phyloP scores from a whole-genome alignment of 1,140 invertebrate species.

The Drosophila oshimai region DNA sequence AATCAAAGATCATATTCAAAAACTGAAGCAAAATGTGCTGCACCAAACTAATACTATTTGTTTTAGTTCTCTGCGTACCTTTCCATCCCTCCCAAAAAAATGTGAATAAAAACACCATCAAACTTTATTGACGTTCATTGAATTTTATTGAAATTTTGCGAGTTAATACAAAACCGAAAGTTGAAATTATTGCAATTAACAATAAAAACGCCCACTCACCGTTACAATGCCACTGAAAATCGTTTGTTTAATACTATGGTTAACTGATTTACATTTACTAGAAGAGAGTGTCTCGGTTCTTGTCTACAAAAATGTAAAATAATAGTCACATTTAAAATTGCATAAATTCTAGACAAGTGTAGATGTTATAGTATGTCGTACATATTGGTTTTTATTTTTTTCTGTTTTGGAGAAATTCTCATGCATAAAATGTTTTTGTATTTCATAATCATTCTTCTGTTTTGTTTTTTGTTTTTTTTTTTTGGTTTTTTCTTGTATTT shows the following conservation, averaged over 20 bases:
- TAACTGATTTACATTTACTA: slow-evolving; percentile 76
- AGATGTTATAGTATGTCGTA: slow-evolving; percentile 70
- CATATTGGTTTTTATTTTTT: slow-evolving; percentile 55
- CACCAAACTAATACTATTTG: too few relatives aligned
- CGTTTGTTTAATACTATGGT: slow-evolving; percentile 74
- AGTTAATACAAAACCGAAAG: slow-evolving; percentile 77
- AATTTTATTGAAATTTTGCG: slow-evolving; percentile 79
- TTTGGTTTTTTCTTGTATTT: slow-evolving; percentile 16
- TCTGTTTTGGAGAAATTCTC: slow-evolving; percentile 52
- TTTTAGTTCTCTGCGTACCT: too few relatives aligned
- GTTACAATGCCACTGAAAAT: slow-evolving; percentile 75
- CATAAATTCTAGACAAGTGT: slow-evolving; percentile 74
- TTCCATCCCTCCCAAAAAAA: too few relatives aligned
- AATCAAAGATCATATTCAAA: too few relatives aligned
- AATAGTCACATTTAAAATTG: slow-evolving; percentile 78
- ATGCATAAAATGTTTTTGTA: slow-evolving; percentile 67
- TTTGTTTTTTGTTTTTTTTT: slow-evolving; percentile 7
- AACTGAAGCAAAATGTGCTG: too few relatives aligned
- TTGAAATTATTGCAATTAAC: slow-evolving; percentile 71
- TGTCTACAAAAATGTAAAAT: slow-evolving; percentile 78
- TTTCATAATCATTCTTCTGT: slow-evolving; percentile 33
- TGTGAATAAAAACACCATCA: not conserved
- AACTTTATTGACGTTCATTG: slow-evolving; percentile 67
- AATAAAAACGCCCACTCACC: slow-evolving; percentile 70
- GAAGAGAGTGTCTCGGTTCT: slow-evolving; percentile 65